Base-by-base conservation (phyloP, 2,113 vertebrate species). In the Salvelinus sp. region DNA sequence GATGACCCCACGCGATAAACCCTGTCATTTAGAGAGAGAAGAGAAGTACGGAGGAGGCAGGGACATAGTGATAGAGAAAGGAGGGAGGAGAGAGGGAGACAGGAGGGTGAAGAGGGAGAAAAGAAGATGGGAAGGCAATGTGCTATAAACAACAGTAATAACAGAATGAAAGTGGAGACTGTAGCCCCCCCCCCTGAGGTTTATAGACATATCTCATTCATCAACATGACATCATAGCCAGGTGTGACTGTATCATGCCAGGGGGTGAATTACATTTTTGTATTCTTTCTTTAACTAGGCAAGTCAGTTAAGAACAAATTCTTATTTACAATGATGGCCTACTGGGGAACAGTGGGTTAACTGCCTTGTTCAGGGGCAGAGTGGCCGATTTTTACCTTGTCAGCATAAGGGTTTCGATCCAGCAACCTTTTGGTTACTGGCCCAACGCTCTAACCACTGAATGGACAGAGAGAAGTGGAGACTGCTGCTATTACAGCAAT, bases 1-100 rank as follows among this genome's bases (percentile, higher is more conserved):
- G 20, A 16, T 23, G 74, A 38, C 84, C 79, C 76, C 70, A 13
- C 2, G 20, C 78, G 75, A 77, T 77, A 77, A 76, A 79, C 76
- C 79, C 82, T 88, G 81, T 88, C 88, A 90, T 91, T 90, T 84
- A 81, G 76, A 50, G 70, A 76, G 28, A 25, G 20, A 33, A 7
- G 30, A 68, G 87, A 71, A 82, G 73, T 79, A 54, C 72, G 25
- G 62, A 72, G 33, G 57, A n/a, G 47, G 6, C 33, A 33, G 6
- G 33, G 33, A 33, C 6, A 33, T 6, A 33, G 33, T 33, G 33
- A 33, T 33, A 4, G 10, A 75, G 66, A 74, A 25, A 25, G n/a
- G 18, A 63, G 18, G 71, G 72, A 12, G 2, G 57, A 18, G 67
- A 27, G 25, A 13, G 3, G 13, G 25, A 25, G 63, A 27, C 1